Percentiles rank a stretch among this genome's conserved stretches.
phyloP scores from a whole-genome alignment of 2,888 invertebrate genomes.

The Chymomyza amoena region DNA sequence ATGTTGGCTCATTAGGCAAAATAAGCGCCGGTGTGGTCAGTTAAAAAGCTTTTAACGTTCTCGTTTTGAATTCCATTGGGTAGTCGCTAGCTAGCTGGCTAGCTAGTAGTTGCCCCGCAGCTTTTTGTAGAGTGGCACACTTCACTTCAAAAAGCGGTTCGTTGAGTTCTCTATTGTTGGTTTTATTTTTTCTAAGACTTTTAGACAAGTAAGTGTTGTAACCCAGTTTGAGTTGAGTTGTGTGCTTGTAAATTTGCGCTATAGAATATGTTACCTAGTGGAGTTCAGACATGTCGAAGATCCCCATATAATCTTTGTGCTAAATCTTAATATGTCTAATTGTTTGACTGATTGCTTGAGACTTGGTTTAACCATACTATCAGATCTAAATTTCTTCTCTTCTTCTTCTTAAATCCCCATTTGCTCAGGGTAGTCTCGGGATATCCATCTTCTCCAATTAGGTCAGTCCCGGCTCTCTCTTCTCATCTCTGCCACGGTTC shows the following conservation, averaged over 20 bases:
- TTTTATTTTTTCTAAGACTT: background rate
- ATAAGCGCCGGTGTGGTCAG: constrained; percentile 54
- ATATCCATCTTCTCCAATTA: too few species aligned
- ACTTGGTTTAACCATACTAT: background rate
- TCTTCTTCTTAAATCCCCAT: too few species aligned
- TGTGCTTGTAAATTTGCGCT: background rate
- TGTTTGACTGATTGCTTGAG: background rate
- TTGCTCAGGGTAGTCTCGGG: too few species aligned
- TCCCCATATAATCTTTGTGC: background rate
- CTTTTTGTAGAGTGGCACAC: constrained; percentile 35
- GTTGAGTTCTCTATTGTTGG: constrained; percentile 7
- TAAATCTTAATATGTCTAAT: background rate
- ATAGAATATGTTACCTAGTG: background rate
- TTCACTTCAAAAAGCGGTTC: constrained; percentile 31
- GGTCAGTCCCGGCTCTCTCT: too few species aligned
- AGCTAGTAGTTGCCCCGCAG: constrained; percentile 7
- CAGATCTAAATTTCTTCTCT: too few species aligned
- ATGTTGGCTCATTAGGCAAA: constrained; percentile 50
- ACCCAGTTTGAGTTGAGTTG: background rate
- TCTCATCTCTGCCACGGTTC: too few species aligned
- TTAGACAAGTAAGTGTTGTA: background rate
- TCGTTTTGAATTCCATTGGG: constrained; percentile 1
- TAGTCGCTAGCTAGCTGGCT: background rate
- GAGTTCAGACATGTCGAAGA: background rate
- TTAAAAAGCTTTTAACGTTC: constrained; percentile 44